Conservation (phyloP, 2,888 invertebrate genomes). For the Lumbricus terrestris region DNA sequence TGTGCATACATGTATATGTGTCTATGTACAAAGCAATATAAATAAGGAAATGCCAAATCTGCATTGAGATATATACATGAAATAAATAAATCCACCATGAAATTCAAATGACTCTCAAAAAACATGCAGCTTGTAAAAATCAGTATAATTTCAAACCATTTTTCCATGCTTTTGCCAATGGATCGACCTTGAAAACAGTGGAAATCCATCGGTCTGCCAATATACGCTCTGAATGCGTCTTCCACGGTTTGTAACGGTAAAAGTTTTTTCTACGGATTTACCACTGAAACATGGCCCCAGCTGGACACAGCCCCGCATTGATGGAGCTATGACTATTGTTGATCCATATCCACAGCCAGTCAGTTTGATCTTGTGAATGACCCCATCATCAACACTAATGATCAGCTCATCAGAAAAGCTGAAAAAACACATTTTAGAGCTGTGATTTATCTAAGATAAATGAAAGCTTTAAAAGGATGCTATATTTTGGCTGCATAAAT, state of each 20-base stretch:
- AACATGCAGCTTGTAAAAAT: neutral
- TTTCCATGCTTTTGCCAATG: slow-evolving; percentile 9
- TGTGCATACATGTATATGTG: too few relatives aligned
- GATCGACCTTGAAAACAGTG: slow-evolving; percentile 33
- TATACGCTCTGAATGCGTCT: slow-evolving; percentile 58
- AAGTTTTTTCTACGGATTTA: slow-evolving; percentile 47
- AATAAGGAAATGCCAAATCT: too few relatives aligned
- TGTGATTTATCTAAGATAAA: neutral
- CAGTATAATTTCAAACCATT: neutral
- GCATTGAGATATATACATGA: too few relatives aligned
- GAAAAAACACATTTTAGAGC: slow-evolving; percentile 17
- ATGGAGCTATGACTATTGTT: slow-evolving; percentile 68
- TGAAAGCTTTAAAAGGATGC: too few relatives aligned
- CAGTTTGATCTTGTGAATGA: slow-evolving; percentile 61
- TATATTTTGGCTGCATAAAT: too few relatives aligned
- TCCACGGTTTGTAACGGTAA: slow-evolving; percentile 57
- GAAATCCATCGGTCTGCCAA: slow-evolving; percentile 58
- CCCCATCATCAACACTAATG: slow-evolving; percentile 59
- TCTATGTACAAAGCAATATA: too few relatives aligned
- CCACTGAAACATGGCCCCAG: slow-evolving; percentile 67
- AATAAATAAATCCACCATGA: neutral
- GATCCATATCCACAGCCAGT: slow-evolving; percentile 69
- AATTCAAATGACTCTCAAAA: neutral
- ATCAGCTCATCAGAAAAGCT: slow-evolving; percentile 57
- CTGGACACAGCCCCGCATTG: slow-evolving; percentile 64